phyloP scores from a whole-genome alignment of 37 sponge, comb jelly and placozoan species.

The Sycon ciliatum region DNA sequence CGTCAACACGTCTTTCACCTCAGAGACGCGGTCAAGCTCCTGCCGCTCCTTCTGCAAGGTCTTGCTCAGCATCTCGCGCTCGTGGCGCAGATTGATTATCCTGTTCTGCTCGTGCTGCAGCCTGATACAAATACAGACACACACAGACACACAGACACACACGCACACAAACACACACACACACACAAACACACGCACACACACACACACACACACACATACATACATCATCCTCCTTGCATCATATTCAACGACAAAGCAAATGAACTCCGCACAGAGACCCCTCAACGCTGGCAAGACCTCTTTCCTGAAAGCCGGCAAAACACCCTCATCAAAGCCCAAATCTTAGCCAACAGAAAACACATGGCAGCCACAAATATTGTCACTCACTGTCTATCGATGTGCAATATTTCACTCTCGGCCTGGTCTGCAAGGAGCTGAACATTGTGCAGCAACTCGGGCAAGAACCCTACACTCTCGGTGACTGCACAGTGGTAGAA shows the following conservation, averaged over 20 bases:
- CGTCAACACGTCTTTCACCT: too few relatives aligned
- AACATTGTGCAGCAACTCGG: constrained; percentile 77
- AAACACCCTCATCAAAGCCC: too few relatives aligned
- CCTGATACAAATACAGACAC: too few relatives aligned
- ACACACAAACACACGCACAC: background rate
- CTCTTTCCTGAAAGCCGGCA: too few relatives aligned
- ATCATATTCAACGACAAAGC: background rate
- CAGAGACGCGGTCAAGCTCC: too few relatives aligned
- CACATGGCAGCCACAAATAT: background rate
- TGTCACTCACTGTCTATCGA: constrained; percentile 35
- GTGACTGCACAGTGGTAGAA: too few relatives aligned
- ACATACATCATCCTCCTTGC: background rate
- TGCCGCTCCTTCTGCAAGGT: too few relatives aligned
- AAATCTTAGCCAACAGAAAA: background rate
- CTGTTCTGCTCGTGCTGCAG: background rate
- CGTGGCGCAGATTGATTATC: background rate
- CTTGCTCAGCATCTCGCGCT: constrained; percentile 13
- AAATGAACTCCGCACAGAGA: background rate
- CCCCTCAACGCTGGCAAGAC: background rate
- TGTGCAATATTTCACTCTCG: constrained; percentile 63
- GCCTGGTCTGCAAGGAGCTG: constrained; percentile 70
- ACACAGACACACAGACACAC: background rate
- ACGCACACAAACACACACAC: background rate
- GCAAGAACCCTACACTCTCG: constrained; percentile 55
- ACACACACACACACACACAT: background rate